Base-by-base conservation (phyloP, 35 echinoderm and acorn worm genomes). In the Lytechinus variegatus region DNA sequence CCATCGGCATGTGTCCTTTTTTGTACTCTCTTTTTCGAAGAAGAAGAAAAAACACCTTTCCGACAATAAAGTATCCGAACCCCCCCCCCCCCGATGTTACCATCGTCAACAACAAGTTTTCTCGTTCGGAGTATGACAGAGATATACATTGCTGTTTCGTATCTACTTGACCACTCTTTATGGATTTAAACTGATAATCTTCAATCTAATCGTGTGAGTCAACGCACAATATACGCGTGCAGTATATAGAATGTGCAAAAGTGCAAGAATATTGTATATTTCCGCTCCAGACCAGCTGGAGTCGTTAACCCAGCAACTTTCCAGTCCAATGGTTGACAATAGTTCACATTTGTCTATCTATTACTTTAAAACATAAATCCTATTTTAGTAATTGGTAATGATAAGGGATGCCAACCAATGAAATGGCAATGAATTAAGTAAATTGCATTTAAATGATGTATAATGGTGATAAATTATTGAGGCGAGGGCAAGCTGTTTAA, bases 401-500 rank as follows among this genome's bases (percentile, higher is more conserved):
- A 79, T 79, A 24, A 79, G 66, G n/a, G 16, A 79, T 79, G 66
- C 66, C 6, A n/a, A 24, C 66, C 66, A 79, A 79, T 79, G 66
- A 79, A 79, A 79, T 79, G 66, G 66, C 66, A 79, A 79, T 79
- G 66, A 79, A 79, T 79, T 79, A 79, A 79, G 66, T 79, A n/a
- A 79, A 79, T 79, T n/a, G 16, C 13, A 21, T 71, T 3, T 71
- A 71, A 71, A 16, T 71, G 14, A 79, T 79, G 16, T 79, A 79
- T 79, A n/a, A 79, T 79, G 14, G 66, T 79, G n/a, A 6, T n/a
- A 79, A 24, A 79, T 79, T 79, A 79, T 79, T n/a, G 66, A 8
- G 66, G 66, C 66, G 14, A 24, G 66, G 66, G 66, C 66, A 21
- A 79, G 21, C 66, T 7, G 66, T 8, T 79, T 79, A 14, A 79